Conservation (phyloP, 2,113 vertebrate species). For the Xiphophorus maculatus region DNA sequence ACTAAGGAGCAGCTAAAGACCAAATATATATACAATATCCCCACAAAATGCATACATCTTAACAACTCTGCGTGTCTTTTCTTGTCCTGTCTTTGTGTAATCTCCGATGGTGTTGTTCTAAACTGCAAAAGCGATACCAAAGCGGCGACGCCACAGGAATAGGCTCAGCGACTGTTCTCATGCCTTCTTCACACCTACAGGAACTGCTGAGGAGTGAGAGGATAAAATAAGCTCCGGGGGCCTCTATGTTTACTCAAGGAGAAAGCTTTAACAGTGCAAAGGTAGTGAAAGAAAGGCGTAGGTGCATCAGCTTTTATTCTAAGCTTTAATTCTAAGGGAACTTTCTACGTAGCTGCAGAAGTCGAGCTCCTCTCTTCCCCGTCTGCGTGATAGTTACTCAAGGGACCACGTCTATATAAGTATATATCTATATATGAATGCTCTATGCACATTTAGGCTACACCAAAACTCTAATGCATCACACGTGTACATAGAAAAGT, state of each 20-base stretch:
- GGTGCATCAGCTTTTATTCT: constrained; percentile 44
- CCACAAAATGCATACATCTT: constrained; percentile 55
- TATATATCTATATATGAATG: constrained; percentile 10
- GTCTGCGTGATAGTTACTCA: constrained; percentile 75
- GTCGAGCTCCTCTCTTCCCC: constrained; percentile 66
- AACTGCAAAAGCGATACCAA: constrained; percentile 73
- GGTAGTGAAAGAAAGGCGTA: constrained; percentile 25
- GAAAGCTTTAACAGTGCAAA: constrained; percentile 50
- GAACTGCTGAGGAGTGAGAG: constrained; percentile 37
- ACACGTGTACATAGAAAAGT: constrained; percentile 70
- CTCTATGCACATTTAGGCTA: constrained; percentile 74
- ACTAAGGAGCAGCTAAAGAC: constrained; percentile 72
- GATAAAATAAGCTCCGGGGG: constrained; percentile 48
- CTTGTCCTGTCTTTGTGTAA: constrained; percentile 40
- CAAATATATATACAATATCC: constrained; percentile 71
- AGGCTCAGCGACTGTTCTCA: constrained; percentile 73
- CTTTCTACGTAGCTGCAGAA: constrained; percentile 57
- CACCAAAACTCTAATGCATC: constrained; percentile 65
- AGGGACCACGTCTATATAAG: constrained; percentile 51
- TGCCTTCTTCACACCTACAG: constrained; percentile 52
- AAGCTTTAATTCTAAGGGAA: constrained; percentile 57
- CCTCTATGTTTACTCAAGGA: constrained; percentile 71
- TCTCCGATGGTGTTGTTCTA: constrained; percentile 34
- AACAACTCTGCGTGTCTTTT: constrained; percentile 44
- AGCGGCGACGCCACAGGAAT: constrained; percentile 66